Conservation (phyloP, 37 sponge, comb jelly and placozoan genomes). For the Beroe ovata region DNA sequence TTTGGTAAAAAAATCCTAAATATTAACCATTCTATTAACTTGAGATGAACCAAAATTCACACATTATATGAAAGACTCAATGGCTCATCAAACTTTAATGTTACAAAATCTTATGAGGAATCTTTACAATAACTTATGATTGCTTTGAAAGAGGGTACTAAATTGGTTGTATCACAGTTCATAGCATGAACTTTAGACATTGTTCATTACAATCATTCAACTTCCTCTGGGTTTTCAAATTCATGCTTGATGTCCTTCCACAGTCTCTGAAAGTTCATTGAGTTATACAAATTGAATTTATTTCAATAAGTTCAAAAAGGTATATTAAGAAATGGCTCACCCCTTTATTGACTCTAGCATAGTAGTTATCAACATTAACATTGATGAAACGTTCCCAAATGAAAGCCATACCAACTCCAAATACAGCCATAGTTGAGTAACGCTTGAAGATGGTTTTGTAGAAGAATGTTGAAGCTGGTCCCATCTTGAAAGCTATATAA, state of each 20-base stretch:
- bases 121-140: no score
- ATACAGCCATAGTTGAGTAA: constrained; percentile 33
- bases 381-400: constrained; percentile 58
- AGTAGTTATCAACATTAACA: constrained; percentile 32
- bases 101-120: no score
- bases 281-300: neutral
- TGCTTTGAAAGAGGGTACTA: no score
- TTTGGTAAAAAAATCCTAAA: neutral
- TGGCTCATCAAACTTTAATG: no score
- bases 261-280: constrained; percentile 34
- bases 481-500: constrained; percentile 5
- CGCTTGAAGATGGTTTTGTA: constrained; percentile 23
- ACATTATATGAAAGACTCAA: no score
- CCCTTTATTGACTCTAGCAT: constrained; percentile 2
- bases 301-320: neutral
- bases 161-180: no score
- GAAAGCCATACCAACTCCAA: neutral
- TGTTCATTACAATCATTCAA: neutral
- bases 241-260: constrained; percentile 59
- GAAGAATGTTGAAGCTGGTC: constrained; percentile 36
- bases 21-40: no score
- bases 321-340: neutral
- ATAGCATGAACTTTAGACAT: no score
- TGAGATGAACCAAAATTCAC: no score
- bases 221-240: constrained; percentile 27